Evolutionary conservation across 1,140 invertebrate species (phyloP).

Genomic region (Euwallacea fornicatus): DNA sequence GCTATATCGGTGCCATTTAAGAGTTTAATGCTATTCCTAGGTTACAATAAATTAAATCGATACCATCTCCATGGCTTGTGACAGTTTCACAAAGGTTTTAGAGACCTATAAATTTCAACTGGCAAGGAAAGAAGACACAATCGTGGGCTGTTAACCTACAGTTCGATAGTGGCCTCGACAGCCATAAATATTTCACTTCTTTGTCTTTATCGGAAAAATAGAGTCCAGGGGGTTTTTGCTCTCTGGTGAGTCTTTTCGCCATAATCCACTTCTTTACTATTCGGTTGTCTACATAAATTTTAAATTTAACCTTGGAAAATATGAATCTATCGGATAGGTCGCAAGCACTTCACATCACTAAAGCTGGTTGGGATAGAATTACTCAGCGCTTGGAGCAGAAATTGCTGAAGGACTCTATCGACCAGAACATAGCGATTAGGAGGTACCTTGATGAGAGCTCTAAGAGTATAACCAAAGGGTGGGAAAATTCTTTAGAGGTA

Average conservation of each 20-base stretch:
- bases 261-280: background rate
- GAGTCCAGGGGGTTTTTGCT: slow-evolving; percentile 44
- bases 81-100: background rate
- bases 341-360: slow-evolving; percentile 43
- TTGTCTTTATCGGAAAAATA: slow-evolving; percentile 25
- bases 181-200: too few species aligned
- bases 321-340: slow-evolving; percentile 44
- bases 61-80: background rate
- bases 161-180: too few species aligned
- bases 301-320: slow-evolving; percentile 42
- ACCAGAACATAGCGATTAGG: slow-evolving; percentile 41
- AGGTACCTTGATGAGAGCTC: slow-evolving; percentile 43
- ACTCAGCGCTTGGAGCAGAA: slow-evolving; percentile 44
- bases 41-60: background rate
- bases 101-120: background rate
- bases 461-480: slow-evolving; percentile 45
- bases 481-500: slow-evolving; percentile 46
- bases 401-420: slow-evolving; percentile 39
- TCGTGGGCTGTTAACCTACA: background rate
- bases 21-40: too few species aligned
- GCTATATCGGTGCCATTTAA: too few species aligned
- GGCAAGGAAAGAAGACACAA: too few species aligned
- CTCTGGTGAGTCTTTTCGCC: slow-evolving; percentile 27
- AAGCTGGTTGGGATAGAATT: slow-evolving; percentile 41
- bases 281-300: background rate